A percentile compares a stretch with the other conserved stretches of the same genome.
Conservation (phyloP, 2,888 invertebrate species). For the Drosophila leonis region DNA sequence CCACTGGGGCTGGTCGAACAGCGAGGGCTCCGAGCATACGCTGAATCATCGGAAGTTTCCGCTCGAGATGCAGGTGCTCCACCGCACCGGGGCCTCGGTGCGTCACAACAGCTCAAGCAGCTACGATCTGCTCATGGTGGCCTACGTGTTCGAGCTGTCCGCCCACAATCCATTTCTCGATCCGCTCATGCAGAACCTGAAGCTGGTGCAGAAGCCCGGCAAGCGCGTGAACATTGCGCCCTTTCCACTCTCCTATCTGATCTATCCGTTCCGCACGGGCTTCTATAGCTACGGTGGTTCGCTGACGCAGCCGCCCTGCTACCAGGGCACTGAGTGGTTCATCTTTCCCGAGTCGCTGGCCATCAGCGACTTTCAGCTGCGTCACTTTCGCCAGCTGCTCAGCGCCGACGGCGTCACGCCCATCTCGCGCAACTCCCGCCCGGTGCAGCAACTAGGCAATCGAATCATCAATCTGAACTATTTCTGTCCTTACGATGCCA, state of each 20-base stretch:
- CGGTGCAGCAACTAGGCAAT: slow-evolving; percentile 81
- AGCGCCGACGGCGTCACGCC: slow-evolving; percentile 74
- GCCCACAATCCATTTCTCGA: slow-evolving; percentile 87
- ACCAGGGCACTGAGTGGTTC: slow-evolving; percentile 88
- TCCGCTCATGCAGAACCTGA: slow-evolving; percentile 86
- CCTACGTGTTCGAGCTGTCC: slow-evolving; percentile 86
- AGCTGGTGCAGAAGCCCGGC: slow-evolving; percentile 85
- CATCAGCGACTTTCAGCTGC: slow-evolving; percentile 86
- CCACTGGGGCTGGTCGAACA: slow-evolving; percentile 87
- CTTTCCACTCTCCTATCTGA: slow-evolving; percentile 87
- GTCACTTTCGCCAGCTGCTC: slow-evolving; percentile 82
- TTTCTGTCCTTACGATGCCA: slow-evolving; percentile 76
- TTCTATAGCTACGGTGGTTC: slow-evolving; percentile 88
- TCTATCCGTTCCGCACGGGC: slow-evolving; percentile 86
- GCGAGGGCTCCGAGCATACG: slow-evolving; percentile 88
- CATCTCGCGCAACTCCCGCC: slow-evolving; percentile 84
- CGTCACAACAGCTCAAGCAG: slow-evolving; percentile 70
- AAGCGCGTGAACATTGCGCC: slow-evolving; percentile 85
- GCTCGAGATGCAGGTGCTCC: slow-evolving; percentile 87
- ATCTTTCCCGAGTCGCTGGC: slow-evolving; percentile 87
- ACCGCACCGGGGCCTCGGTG: slow-evolving; percentile 73
- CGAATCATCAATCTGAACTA: slow-evolving; percentile 78
- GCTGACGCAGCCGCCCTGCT: slow-evolving; percentile 87
- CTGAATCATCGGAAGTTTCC: slow-evolving; percentile 86
- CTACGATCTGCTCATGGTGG: slow-evolving; percentile 85